Base-by-base conservation (phyloP, 1,140 invertebrate genomes). In the Procambarus virginalis region DNA sequence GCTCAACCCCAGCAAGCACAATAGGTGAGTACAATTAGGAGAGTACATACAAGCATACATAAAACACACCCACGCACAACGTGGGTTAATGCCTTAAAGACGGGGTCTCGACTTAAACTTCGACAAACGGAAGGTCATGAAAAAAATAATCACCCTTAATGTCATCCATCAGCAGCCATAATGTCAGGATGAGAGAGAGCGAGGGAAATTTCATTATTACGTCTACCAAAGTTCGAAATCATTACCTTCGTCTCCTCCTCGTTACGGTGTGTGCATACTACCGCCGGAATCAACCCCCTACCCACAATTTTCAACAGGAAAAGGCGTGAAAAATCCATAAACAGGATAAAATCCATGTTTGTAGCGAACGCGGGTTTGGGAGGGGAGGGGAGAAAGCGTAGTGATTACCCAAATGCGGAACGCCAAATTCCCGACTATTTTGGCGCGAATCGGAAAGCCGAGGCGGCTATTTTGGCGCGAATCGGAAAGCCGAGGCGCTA, bases 291-390 rank as follows among this genome's bases (percentile, higher is more conserved):
- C 51, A 55, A 55, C 1, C 68, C 68, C 68, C 68, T 73, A 73
- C 68, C 68, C n/a, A 73, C 68, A 73, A 73, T 64, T 64, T 64
- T 64, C 60, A 64, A 64, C 60, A 64, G 60, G 60, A 34, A 73
- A 73, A 73, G 68, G n/a, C 68, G 68, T 73, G 68, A 34, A 73
- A 34, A 73, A 73, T 73, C 68, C 68, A 73, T 73, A 73, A 73
- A 73, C 68, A 73, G 68, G 22, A 20, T 73, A 73, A 73, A 73
- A 73, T 73, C 68, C 68, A 34, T 73, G 68, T 73, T 73, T 73
- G 68, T 20, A 73, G 68, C n/a, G 51, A 73, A 34, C 34, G 68
- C n/a, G 68, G 68, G 8, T 3, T n/a, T 0, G 68, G 22, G 68
- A 73, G 51, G 6, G 68, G n/a, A 6, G 68, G 8, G n/a, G 14